Percentiles rank a stretch among this genome's conserved stretches.
Conservation (phyloP, 1,140 invertebrate genomes). For the Drosophila hydei region DNA sequence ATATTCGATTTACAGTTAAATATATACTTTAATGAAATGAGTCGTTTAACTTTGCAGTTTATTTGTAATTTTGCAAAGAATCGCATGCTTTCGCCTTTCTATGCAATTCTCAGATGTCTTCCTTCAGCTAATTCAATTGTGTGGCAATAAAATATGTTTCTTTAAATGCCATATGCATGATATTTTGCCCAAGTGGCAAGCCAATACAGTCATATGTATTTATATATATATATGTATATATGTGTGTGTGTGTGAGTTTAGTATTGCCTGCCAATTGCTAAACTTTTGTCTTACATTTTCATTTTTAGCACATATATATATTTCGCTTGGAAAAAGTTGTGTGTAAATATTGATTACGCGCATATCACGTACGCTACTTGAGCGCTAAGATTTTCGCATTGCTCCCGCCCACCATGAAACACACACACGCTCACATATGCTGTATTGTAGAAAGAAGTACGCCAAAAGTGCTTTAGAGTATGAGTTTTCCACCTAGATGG, state of each 20-base stretch:
- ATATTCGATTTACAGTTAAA: too few species aligned
- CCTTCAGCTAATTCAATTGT: constrained; percentile 6
- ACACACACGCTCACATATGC: not conserved
- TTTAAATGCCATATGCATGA: constrained; percentile 24
- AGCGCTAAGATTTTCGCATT: constrained; percentile 63
- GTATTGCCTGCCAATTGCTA: constrained; percentile 25
- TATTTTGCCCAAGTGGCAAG: constrained; percentile 20
- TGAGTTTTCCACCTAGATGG: constrained; percentile 33
- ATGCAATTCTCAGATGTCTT: not conserved
- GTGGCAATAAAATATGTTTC: constrained; percentile 28
- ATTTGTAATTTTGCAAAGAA: not conserved
- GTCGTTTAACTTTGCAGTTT: not conserved
- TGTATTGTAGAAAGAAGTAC: constrained; percentile 32
- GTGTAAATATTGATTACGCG: constrained; percentile 76
- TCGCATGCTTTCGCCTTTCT: not conserved
- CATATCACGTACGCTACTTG: constrained; percentile 72
- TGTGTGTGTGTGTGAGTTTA: not conserved
- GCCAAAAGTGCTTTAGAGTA: constrained; percentile 31
- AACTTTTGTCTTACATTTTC: constrained; percentile 37
- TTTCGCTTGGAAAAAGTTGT: constrained; percentile 39
- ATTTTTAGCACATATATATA: constrained; percentile 41
- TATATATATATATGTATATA: not conserved
- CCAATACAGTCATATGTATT: not conserved
- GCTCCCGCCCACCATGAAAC: not conserved
- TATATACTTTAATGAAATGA: too few species aligned